phyloP scores from a whole-genome alignment of 1,140 invertebrate genomes.

The Andricus grossulariae region DNA sequence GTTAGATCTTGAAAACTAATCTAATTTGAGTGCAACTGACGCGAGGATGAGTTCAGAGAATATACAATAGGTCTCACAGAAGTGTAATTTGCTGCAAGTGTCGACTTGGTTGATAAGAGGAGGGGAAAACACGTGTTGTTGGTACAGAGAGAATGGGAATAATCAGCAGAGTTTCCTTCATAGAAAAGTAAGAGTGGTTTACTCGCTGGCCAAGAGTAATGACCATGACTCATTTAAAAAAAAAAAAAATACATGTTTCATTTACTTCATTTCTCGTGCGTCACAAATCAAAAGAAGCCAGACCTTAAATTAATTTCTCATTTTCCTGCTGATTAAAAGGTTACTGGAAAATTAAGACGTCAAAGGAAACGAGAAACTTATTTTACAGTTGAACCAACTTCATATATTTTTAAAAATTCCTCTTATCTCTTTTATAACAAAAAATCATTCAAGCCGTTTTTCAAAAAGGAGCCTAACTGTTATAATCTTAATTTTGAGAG shows the following conservation, averaged over 20 bases:
- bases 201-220: constrained; percentile 34
- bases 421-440: too few species aligned
- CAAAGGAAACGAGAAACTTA: too few species aligned
- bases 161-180: constrained; percentile 42
- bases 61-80: not conserved
- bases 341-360: too few species aligned
- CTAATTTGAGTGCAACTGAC: not conserved
- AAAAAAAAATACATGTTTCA: constrained; percentile 33
- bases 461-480: too few species aligned
- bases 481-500: too few species aligned
- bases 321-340: not conserved
- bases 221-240: constrained; percentile 57
- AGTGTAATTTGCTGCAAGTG: constrained; percentile 21
- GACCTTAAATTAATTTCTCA: not conserved
- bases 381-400: too few species aligned
- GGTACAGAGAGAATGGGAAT: constrained; percentile 38
- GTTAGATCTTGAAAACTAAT: too few species aligned
- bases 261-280: constrained; percentile 34
- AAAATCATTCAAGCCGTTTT: too few species aligned
- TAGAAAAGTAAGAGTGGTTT: constrained; percentile 50
- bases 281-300: not conserved
- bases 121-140: constrained; percentile 38
- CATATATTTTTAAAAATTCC: too few species aligned
- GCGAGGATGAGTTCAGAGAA: constrained; percentile 24
- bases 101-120: constrained; percentile 25